These are phyloP conservation scores for Tor tambroides DNA, from an alignment of 2,113 vertebrate genomes.

Conservation along the genomic window DNA sequence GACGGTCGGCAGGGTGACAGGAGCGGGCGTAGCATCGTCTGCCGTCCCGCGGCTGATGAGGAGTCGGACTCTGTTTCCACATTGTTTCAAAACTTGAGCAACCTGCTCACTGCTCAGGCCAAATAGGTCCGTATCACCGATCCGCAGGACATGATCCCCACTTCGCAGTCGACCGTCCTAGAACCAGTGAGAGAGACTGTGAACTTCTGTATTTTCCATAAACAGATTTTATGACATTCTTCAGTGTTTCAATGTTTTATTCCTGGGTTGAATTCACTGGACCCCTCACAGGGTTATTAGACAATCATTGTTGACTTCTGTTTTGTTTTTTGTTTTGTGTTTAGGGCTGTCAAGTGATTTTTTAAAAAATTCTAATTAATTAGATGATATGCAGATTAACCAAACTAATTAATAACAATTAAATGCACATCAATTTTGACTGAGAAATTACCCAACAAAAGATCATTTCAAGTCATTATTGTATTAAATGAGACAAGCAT, in stretches of 20 bases:
- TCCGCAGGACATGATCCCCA: constrained; percentile 92
- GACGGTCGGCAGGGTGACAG: constrained; percentile 56
- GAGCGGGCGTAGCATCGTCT: constrained; percentile 74
- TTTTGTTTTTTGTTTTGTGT: neutral
- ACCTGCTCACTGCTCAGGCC: constrained; percentile 97
- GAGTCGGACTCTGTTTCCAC: constrained; percentile 88
- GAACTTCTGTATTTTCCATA: neutral
- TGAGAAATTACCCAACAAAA: no score
- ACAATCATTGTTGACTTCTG: neutral
- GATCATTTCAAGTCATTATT: no score
- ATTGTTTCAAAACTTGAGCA: constrained; percentile 91
- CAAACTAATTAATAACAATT: neutral
- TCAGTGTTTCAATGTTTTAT: neutral
- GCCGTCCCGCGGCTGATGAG: constrained; percentile 85
- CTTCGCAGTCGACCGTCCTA: constrained; percentile 89
- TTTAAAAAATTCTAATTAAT: neutral
- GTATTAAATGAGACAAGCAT: no score
- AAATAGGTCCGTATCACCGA: constrained; percentile 88
- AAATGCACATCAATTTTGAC: no score
- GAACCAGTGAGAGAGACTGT: neutral
- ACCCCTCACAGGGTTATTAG: neutral
- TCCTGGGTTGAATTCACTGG: neutral
- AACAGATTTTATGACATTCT: neutral
- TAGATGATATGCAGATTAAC: neutral
- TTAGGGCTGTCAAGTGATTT: neutral